Evolutionary conservation across 2,113 vertebrate genomes (phyloP).

Genomic region (Austrofundulus limnaeus): DNA sequence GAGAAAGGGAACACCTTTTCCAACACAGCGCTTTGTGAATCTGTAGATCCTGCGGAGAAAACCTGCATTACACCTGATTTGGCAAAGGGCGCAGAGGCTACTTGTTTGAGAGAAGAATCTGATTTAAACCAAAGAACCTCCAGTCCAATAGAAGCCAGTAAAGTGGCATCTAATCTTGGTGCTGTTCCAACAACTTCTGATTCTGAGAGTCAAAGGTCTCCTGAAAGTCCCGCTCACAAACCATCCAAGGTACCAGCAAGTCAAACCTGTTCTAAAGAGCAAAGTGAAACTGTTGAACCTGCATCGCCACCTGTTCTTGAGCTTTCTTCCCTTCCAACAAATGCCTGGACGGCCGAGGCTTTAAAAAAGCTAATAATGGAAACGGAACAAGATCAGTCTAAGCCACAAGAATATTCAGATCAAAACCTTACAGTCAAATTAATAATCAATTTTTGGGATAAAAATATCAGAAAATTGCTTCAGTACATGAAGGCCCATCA

Average conservation of each 20-base stretch:
- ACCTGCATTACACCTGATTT: not conserved
- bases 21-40: not conserved
- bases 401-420: accelerated
- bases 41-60: not conserved
- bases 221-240: not conserved
- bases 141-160: not conserved
- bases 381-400: not conserved
- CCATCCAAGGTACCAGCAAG: not conserved
- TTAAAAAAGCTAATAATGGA: slow-evolving; percentile 5
- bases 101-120: not conserved
- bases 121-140: not conserved
- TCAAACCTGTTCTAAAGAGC: not conserved
- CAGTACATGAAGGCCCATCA: not conserved
- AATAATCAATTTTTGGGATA: slow-evolving; percentile 47
- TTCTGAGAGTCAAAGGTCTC: not conserved
- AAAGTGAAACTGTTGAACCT: not conserved
- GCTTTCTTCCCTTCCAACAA: slow-evolving; percentile 32
- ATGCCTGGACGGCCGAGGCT: slow-evolving; percentile 29
- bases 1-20: not conserved
- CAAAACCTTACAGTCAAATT: not conserved
- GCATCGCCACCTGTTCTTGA: not conserved
- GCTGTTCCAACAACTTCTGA: not conserved
- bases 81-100: not conserved
- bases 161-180: not conserved
- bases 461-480: accelerated